Evolutionary conservation across 2,888 invertebrate species (phyloP), one percentile per base, ranked within the genome.

Genomic region (Agrotis segetum): DNA sequence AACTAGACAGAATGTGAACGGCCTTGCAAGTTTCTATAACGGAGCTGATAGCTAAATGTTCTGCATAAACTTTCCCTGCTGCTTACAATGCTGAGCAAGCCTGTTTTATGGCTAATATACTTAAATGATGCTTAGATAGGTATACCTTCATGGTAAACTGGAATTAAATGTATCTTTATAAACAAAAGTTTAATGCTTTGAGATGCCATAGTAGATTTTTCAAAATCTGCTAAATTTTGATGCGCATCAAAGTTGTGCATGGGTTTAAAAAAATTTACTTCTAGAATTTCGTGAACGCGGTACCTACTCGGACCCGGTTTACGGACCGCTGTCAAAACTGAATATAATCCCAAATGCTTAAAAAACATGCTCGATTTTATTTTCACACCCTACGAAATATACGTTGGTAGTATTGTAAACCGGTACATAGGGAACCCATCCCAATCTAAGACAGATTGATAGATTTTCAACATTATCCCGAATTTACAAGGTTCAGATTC

Each of bases 1-100:
- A 93, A 92, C 91, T 87, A 87, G 89, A 87, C 84, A 85, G 85
- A 88, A 90, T 90, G 93, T 90, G 89, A 93, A 92, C 88, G 91
- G 88, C 92, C 92, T 91, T 89, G 87, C 87, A 81, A 85, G 92
- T 93, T 92, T 91, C 93, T 93, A 82, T 86, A 85, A 66, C 58
- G 69, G 80, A 86, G 85, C 82, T 87, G 82, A 84, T 83, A 87
- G 81, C 84, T 84, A 82, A 85, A 85, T 82, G 77, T 79, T 79
- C 70, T 72, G 69, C 81, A 84, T 84, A 82, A 71, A 87, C 88
- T 88, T 88, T 88, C 88, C 82, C 87, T 74, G 74, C 56, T 75
- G 64, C 67, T 71, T 73, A 82, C 76, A 68, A 70, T 71, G 67
- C 60, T 76, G 61, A 59, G 74, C 71, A 79, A 72, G 74, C 79